phyloP scores from a whole-genome alignment of 1,140 invertebrate genomes.

The Drosophila pachea region DNA sequence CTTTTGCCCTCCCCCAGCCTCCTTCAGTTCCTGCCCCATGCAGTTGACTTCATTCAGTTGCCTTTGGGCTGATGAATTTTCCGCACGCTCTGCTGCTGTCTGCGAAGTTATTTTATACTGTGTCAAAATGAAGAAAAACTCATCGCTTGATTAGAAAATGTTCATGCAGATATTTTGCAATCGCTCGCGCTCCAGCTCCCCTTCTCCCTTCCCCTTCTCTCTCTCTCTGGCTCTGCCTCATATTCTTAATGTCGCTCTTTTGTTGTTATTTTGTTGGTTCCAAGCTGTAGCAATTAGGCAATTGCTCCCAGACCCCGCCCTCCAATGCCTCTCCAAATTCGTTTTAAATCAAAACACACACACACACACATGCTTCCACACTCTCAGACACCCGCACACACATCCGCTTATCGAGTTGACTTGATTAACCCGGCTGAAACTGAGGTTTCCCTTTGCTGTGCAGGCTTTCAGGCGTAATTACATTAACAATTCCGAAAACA shows the following conservation, averaged over 20 bases:
- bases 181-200: not conserved
- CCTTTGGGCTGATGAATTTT: conserved; percentile 63
- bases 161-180: conserved; percentile 2
- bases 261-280: not conserved
- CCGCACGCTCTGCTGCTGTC: conserved; percentile 45
- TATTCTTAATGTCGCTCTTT: too few species aligned
- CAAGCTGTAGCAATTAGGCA: conserved; percentile 58
- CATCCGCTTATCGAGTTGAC: conserved; percentile 47
- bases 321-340: conserved; percentile 26
- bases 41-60: conserved; percentile 40
- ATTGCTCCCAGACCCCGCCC: conserved; percentile 35
- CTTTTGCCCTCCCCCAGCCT: not conserved
- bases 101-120: conserved; percentile 59
- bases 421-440: conserved; percentile 40
- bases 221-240: not conserved
- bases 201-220: not conserved
- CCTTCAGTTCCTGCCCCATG: not conserved
- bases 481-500: conserved; percentile 75
- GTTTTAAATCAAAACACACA: conserved; percentile 49
- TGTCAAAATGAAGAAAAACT: conserved; percentile 45
- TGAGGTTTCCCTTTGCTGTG: not conserved
- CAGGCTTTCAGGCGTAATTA: conserved; percentile 69
- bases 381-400: conserved; percentile 1
- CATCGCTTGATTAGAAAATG: conserved; percentile 61
- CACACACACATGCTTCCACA: conserved; percentile 23